These are phyloP conservation scores for Ciona savignyi DNA, from an alignment of 23 tunicate species.

Conservation along the genomic window DNA sequence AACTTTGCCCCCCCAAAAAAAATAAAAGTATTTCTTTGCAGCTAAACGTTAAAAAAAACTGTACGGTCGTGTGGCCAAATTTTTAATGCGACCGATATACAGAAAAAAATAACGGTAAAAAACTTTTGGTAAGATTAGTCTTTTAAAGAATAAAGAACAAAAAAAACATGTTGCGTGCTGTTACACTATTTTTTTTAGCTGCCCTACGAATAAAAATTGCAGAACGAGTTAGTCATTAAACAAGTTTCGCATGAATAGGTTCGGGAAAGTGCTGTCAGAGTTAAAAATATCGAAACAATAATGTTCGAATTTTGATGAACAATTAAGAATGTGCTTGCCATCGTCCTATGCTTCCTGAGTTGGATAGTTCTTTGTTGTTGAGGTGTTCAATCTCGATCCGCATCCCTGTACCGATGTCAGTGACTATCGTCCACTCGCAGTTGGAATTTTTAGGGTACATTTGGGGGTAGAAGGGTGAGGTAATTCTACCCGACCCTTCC, in stretches of 20 bases:
- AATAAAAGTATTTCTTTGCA: too few species aligned
- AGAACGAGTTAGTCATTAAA: not conserved
- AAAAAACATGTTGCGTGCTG: not conserved
- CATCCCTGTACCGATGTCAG: constrained; percentile 12
- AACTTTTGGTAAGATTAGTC: too few species aligned
- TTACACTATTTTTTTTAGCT: not conserved
- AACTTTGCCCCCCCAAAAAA: constrained; percentile 1
- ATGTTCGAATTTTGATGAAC: not conserved
- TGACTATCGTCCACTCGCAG: constrained; percentile 14
- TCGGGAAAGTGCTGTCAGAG: too few species aligned
- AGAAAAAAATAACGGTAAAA: too few species aligned
- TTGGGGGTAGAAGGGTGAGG: constrained; percentile 18
- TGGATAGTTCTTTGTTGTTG: constrained; percentile 26
- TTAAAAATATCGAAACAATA: too few species aligned
- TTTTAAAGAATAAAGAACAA: too few species aligned
- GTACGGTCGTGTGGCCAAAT: too few species aligned
- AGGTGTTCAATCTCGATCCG: constrained; percentile 17
- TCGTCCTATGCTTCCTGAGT: not conserved
- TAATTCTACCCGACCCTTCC: constrained; percentile 19
- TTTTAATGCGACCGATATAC: too few species aligned
- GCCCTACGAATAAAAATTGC: not conserved
- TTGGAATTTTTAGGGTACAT: constrained; percentile 14
- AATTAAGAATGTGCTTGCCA: not conserved
- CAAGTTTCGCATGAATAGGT: too few species aligned
- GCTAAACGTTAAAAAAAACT: too few species aligned